Percentiles rank a stretch among this genome's conserved stretches.
phyloP scores from a whole-genome alignment of 2,113 vertebrate species.

The Salvelinus sp. region DNA sequence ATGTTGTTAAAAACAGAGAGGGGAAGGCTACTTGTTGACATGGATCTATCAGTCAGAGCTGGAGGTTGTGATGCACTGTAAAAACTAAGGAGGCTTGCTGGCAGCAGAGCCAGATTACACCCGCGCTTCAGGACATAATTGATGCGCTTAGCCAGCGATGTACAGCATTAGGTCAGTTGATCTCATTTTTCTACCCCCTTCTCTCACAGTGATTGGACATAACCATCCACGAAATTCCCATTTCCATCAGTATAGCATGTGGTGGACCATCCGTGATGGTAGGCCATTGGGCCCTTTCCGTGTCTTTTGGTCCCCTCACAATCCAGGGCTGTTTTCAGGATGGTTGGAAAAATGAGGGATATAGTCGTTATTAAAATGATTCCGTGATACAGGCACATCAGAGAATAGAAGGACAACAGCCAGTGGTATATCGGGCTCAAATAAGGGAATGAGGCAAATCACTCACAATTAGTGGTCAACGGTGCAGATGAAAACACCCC shows the following conservation, averaged over 20 bases:
- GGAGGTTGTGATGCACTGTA: not conserved
- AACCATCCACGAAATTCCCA: slow-evolving; percentile 37
- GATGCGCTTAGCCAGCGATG: slow-evolving; percentile 18
- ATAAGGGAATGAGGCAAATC: too few species aligned
- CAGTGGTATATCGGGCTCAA: not conserved
- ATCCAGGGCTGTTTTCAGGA: not conserved
- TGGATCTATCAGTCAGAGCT: not conserved
- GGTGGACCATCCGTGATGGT: not conserved
- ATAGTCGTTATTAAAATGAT: not conserved
- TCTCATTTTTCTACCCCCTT: slow-evolving; percentile 11
- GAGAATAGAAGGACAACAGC: not conserved
- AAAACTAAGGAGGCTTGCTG: slow-evolving; percentile 13
- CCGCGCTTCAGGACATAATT: slow-evolving; percentile 10
- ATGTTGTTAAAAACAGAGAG: too few species aligned
- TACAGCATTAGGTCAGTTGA: slow-evolving; percentile 18
- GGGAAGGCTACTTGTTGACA: not conserved
- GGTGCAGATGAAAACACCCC: too few species aligned
- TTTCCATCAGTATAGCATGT: slow-evolving; percentile 19
- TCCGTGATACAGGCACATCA: not conserved
- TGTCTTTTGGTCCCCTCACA: not conserved
- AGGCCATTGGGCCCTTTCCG: not conserved
- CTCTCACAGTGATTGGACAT: slow-evolving; percentile 18
- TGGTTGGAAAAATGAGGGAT: too few species aligned
- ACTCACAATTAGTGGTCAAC: too few species aligned
- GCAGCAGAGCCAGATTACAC: slow-evolving; percentile 18